Conservation (phyloP, 2,113 vertebrate genomes). For the Sander lucioperca region DNA sequence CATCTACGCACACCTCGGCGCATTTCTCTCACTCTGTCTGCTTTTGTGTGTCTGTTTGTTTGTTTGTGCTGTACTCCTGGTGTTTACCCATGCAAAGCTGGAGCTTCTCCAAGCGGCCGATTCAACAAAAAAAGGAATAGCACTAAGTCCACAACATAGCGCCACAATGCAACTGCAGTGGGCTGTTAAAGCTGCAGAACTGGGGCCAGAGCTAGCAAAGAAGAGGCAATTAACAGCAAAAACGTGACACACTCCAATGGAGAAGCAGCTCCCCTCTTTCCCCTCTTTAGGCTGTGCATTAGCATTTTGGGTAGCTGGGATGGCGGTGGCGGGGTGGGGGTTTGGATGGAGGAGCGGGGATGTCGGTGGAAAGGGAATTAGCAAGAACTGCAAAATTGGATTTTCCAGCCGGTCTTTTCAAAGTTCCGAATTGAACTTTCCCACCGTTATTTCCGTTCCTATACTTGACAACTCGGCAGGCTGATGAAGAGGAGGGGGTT, state of each 20-base stretch:
- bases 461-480: slow-evolving; percentile 45
- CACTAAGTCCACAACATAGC: not conserved
- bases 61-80: slow-evolving; percentile 24
- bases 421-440: slow-evolving; percentile 62
- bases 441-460: slow-evolving; percentile 19
- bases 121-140: not conserved
- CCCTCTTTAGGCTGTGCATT: slow-evolving; percentile 46
- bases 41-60: not conserved
- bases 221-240: slow-evolving; percentile 61
- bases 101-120: slow-evolving; percentile 27
- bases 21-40: not conserved
- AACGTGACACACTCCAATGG: slow-evolving; percentile 31
- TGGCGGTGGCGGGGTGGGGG: not conserved
- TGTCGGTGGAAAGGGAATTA: slow-evolving; percentile 46
- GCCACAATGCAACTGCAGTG: slow-evolving; percentile 20
- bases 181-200: slow-evolving; percentile 42
- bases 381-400: slow-evolving; percentile 75
- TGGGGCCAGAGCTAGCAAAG: slow-evolving; percentile 29
- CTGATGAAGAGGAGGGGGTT: slow-evolving; percentile 23
- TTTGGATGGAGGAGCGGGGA: not conserved
- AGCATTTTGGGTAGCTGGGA: slow-evolving; percentile 43
- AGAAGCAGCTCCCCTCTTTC: slow-evolving; percentile 39
- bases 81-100: slow-evolving; percentile 37
- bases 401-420: slow-evolving; percentile 57
- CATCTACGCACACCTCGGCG: slow-evolving; percentile 14